Evolutionary conservation across 2,888 invertebrate genomes (phyloP).

Genomic region (Stenodema calcarata): DNA sequence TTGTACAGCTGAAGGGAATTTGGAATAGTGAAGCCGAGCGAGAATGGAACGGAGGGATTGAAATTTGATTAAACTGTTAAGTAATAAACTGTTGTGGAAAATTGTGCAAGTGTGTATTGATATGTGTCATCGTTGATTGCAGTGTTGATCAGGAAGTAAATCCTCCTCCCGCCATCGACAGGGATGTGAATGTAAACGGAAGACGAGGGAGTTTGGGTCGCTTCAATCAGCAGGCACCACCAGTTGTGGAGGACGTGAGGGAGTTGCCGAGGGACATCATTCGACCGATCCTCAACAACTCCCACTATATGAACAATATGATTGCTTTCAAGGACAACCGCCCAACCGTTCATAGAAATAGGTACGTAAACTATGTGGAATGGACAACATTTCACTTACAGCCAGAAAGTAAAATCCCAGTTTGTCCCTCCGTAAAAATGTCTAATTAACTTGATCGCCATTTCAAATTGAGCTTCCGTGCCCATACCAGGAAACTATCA

Average conservation of each 20-base stretch:
- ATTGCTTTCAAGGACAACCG: constrained; percentile 44
- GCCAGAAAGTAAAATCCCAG: not conserved
- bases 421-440: too few species aligned
- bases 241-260: not conserved
- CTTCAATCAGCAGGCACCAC: not conserved
- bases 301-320: constrained; percentile 42
- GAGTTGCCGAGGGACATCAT: not conserved
- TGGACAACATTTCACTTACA: too few species aligned
- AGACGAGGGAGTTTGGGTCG: constrained; percentile 55
- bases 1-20: too few species aligned
- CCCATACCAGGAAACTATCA: too few species aligned
- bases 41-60: too few species aligned
- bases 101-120: too few species aligned
- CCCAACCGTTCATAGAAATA: constrained; percentile 30
- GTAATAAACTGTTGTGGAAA: too few species aligned
- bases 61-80: too few species aligned
- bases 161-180: constrained; percentile 62
- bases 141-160: constrained; percentile 5
- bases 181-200: constrained; percentile 78
- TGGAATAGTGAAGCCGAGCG: too few species aligned
- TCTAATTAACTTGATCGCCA: too few species aligned
- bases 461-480: too few species aligned
- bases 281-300: not conserved
- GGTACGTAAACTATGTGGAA: not conserved
- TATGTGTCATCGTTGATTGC: not conserved